Evolutionary conservation across 1,140 invertebrate genomes (phyloP).

Genomic region (Calosoma granatense): DNA sequence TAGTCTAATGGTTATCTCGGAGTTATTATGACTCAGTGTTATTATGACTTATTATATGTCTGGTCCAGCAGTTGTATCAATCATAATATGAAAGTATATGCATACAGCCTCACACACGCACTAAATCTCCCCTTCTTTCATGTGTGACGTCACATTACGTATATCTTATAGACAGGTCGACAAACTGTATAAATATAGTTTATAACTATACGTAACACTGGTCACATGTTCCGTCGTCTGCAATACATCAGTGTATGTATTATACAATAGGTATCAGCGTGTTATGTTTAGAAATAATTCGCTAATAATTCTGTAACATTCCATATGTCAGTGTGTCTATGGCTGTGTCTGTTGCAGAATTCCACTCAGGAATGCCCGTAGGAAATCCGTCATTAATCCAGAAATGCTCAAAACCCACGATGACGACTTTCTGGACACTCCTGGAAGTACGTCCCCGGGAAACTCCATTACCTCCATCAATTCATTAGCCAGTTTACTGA

Average conservation of each 20-base stretch:
- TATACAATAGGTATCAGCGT: too few species aligned
- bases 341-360: constrained; percentile 28
- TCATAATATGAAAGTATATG: neutral
- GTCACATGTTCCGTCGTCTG: too few species aligned
- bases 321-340: too few species aligned
- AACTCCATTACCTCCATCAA: constrained; percentile 74
- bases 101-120: too few species aligned
- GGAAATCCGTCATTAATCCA: constrained; percentile 31
- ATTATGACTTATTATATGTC: neutral
- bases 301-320: too few species aligned
- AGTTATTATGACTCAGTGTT: too few species aligned
- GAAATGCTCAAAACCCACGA: constrained; percentile 33
- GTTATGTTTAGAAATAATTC: too few species aligned
- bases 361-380: constrained; percentile 28
- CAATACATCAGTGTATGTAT: too few species aligned
- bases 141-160: neutral
- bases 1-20: too few species aligned
- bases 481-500: constrained; percentile 67
- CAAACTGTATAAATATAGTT: too few species aligned
- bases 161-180: neutral
- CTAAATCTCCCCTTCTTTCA: neutral
- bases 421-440: constrained; percentile 31
- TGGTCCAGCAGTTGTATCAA: neutral
- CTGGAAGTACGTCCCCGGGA: constrained; percentile 38
- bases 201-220: too few species aligned